Conservation (phyloP, 2,797 vertebrate species). For the Fundulus diaphanus region DNA sequence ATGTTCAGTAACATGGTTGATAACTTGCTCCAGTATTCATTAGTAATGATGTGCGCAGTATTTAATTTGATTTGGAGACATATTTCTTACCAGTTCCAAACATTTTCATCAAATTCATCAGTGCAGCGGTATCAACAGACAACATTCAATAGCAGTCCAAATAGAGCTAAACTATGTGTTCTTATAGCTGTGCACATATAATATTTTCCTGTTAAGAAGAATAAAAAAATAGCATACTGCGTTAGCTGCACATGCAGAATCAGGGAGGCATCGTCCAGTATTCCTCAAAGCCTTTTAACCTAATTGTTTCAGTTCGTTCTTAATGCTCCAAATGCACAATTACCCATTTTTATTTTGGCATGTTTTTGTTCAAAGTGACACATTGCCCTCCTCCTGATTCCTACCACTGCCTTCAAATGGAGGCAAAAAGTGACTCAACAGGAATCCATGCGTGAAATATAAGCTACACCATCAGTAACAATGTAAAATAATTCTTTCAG, state of each 20-base stretch:
- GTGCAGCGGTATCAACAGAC: background rate
- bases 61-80: background rate
- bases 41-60: background rate
- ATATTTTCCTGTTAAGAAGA: background rate
- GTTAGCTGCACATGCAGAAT: background rate
- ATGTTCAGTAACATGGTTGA: background rate
- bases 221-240: too few species aligned
- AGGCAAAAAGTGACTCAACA: constrained; percentile 1
- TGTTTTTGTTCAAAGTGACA: background rate
- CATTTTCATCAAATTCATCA: background rate
- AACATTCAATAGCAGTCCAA: background rate
- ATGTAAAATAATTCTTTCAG: constrained; percentile 10
- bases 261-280: too few species aligned
- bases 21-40: background rate
- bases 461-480: background rate
- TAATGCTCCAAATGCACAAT: background rate
- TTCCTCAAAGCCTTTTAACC: background rate
- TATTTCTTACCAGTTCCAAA: background rate
- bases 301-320: background rate
- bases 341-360: background rate
- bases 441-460: background rate
- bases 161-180: background rate
- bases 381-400: background rate
- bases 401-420: background rate
- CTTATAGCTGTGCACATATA: background rate